Evolutionary conservation across 2,113 vertebrate genomes (phyloP), one percentile per base, ranked within the genome.

Genomic region (Sander lucioperca): DNA sequence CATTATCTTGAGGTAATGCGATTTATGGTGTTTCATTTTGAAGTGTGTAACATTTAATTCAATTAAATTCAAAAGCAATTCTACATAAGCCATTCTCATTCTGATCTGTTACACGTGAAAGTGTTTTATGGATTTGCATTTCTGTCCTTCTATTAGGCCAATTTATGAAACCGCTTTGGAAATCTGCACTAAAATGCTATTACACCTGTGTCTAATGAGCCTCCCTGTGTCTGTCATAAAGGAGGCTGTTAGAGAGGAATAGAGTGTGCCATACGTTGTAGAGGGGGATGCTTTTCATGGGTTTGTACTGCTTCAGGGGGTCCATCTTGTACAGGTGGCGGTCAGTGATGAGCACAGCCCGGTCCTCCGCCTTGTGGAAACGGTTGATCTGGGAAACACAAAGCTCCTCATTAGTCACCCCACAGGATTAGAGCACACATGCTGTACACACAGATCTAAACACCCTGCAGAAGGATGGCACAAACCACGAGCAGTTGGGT

Each of bases 251-350:
- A 47, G 56, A 48, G 56, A 48, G 25, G 48, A 50, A 19, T 0
- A 15, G 15, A 16, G 74, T 10, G 74, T 16, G 58, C 93, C 97
- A 82, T 92, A 99, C 98, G 0, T 99, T 99, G 86, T 99, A 99
- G 6, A 99, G 97, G 0, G 98, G 97, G 87, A 96, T 98, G 86
- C 95, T 98, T 95, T 96, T 99, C 98, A 99, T 99, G 85, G 97
- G 96, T 53, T 97, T 98, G 95, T 97, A 99, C 89, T 97, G 96
- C 94, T 96, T 99, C 77, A 96, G 90, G 19, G 98, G 98, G 80
- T 99, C 97, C 98, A 99, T 96, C 95, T 99, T 99, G 86, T 99
- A 99, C 7, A 99, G 94, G 91, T 99, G 98, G 0, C 98, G 95
- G 82, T 99, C 98, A 1, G 98, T 99, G 80, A 99, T 97, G 91